phyloP scores from a whole-genome alignment of 1,140 invertebrate genomes.

The Drosophila eugracilis region DNA sequence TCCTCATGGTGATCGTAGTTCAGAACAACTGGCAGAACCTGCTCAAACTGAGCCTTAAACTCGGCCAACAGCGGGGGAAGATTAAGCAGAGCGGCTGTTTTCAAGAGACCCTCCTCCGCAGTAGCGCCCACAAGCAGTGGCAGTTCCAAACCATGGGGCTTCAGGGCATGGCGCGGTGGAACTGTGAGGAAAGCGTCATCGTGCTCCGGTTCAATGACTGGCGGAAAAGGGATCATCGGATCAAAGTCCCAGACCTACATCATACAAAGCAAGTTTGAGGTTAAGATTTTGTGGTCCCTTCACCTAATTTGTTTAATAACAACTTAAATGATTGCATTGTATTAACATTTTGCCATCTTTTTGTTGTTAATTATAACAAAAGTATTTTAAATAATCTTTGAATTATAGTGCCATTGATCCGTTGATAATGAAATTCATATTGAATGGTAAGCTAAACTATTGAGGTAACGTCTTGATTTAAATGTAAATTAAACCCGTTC shows the following conservation, averaged over 20 bases:
- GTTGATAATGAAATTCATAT: neutral
- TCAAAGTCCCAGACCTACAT: constrained; percentile 88
- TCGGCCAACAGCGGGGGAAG: constrained; percentile 85
- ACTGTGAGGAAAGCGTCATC: constrained; percentile 89
- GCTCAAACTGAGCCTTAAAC: constrained; percentile 86
- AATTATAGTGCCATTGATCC: neutral
- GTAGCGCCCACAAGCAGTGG: constrained; percentile 89
- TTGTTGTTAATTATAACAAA: constrained; percentile 3
- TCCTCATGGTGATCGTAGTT: constrained; percentile 87
- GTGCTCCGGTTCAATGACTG: constrained; percentile 88
- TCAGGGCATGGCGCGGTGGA: constrained; percentile 85
- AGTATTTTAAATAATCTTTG: neutral
- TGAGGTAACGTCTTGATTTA: neutral
- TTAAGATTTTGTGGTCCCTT: neutral
- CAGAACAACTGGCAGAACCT: constrained; percentile 87
- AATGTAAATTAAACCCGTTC: neutral
- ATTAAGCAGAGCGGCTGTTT: constrained; percentile 86
- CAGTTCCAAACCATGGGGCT: constrained; percentile 86
- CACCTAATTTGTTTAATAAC: constrained; percentile 12
- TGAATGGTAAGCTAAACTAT: neutral
- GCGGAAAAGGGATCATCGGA: constrained; percentile 91
- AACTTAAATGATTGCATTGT: neutral
- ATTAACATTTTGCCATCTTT: neutral
- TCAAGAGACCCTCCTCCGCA: constrained; percentile 89
- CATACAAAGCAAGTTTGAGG: neutral